Conservation (phyloP, 1,140 invertebrate species). For the Yoshiicerus persimilis region DNA sequence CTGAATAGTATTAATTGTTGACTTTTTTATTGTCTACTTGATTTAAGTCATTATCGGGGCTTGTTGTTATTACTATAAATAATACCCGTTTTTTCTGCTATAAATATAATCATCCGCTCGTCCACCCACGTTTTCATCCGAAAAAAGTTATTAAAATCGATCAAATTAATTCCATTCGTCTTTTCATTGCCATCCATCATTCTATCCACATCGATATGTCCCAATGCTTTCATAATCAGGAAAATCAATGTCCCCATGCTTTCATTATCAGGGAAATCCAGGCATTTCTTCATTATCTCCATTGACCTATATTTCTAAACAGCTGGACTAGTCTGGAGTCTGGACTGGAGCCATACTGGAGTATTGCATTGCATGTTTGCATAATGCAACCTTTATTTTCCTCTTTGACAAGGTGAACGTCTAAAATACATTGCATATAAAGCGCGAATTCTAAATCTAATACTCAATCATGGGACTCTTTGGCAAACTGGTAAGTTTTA, state of each 20-base stretch:
- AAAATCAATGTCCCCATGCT: too few species aligned
- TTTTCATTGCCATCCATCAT: neutral
- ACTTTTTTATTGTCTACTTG: slow-evolving; percentile 23
- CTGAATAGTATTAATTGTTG: slow-evolving; percentile 11
- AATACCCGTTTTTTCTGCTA: slow-evolving; percentile 17
- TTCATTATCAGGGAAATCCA: too few species aligned
- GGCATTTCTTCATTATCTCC: too few species aligned
- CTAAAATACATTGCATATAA: neutral
- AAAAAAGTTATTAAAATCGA: slow-evolving; percentile 21
- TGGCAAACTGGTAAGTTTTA: slow-evolving; percentile 16
- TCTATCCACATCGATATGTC: too few species aligned
- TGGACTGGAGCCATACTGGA: too few species aligned
- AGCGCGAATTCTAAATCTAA: neutral
- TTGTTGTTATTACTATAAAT: slow-evolving; percentile 23
- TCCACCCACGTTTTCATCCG: slow-evolving; percentile 20
- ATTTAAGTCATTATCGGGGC: slow-evolving; percentile 17
- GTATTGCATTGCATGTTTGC: too few species aligned
- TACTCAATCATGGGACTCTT: slow-evolving; percentile 11
- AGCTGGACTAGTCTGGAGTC: too few species aligned
- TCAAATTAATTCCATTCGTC: neutral
- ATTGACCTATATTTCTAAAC: too few species aligned
- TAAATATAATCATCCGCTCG: slow-evolving; percentile 11
- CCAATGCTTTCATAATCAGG: too few species aligned
- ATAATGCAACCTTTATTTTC: too few species aligned
- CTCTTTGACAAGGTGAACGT: too few species aligned